These are phyloP conservation scores for Characodon lateralis DNA, from an alignment of 2,797 vertebrate genomes.

Conservation along the genomic window DNA sequence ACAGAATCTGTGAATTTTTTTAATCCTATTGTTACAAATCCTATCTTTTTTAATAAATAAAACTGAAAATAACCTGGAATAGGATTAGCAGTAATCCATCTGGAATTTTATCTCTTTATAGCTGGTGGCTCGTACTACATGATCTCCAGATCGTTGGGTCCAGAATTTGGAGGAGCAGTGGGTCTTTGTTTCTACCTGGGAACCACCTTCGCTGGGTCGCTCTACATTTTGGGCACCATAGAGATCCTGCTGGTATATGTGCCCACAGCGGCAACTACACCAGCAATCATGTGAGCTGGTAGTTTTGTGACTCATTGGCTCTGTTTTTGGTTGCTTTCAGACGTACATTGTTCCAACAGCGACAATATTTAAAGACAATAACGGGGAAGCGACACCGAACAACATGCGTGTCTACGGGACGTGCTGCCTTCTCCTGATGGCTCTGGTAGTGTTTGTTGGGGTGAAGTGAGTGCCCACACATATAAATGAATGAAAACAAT, in stretches of 20 bases:
- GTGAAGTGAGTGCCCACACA: constrained; percentile 81
- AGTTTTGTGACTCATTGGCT: not conserved
- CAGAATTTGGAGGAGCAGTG: constrained; percentile 95
- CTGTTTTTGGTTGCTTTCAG: constrained; percentile 65
- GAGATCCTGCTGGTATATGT: constrained; percentile 91
- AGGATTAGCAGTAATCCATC: not conserved
- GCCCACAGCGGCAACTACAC: not conserved
- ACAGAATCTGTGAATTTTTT: too few relatives aligned
- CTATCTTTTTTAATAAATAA: not conserved
- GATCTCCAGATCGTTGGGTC: constrained; percentile 95
- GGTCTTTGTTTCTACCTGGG: constrained; percentile 96
- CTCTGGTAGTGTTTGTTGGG: constrained; percentile 92
- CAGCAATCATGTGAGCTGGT: too few relatives aligned
- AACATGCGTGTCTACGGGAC: constrained; percentile 93
- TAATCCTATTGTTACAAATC: not conserved
- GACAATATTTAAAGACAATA: constrained; percentile 70
- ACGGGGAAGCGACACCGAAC: constrained; percentile 72
- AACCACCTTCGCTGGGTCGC: constrained; percentile 93
- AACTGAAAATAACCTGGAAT: not conserved
- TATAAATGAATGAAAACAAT: not conserved
- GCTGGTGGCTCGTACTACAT: constrained; percentile 97
- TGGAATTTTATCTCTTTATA: constrained; percentile 53
- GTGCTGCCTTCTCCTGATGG: constrained; percentile 88
- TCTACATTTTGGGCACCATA: constrained; percentile 96
- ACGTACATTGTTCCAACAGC: constrained; percentile 88